These are phyloP conservation scores for Dorcus parallelipipedus DNA, from an alignment of 2,888 invertebrate species.

Conservation along the genomic window DNA sequence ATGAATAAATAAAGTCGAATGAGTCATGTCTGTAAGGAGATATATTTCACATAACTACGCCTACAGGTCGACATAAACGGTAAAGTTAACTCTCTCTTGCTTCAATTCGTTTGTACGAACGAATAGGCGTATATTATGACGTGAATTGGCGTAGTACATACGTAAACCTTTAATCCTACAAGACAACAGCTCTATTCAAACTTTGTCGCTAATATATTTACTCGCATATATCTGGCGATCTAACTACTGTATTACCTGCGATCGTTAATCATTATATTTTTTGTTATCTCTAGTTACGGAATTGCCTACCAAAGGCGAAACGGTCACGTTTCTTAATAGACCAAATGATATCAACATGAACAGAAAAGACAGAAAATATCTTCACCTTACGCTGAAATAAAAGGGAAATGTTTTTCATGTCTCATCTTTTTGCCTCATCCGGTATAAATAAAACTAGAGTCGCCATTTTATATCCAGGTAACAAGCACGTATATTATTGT, in stretches of 20 bases:
- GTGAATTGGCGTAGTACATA: not conserved
- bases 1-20: slow-evolving; percentile 5
- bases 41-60: slow-evolving; percentile 12
- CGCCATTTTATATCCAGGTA: too few relatives aligned
- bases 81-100: not conserved
- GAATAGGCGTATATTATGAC: not conserved
- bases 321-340: slow-evolving; percentile 37
- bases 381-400: too few relatives aligned
- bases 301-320: slow-evolving; percentile 37
- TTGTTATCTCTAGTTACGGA: slow-evolving; percentile 32
- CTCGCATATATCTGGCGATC: slow-evolving; percentile 37
- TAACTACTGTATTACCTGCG: slow-evolving; percentile 39
- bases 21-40: slow-evolving; percentile 11
- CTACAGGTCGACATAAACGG: slow-evolving; percentile 6
- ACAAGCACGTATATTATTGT: not conserved
- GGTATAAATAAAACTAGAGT: too few relatives aligned
- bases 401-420: too few relatives aligned
- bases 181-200: slow-evolving; percentile 43
- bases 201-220: slow-evolving; percentile 42
- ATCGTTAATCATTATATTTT: slow-evolving; percentile 36
- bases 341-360: slow-evolving; percentile 34
- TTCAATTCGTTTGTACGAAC: not conserved
- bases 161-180: slow-evolving; percentile 24
- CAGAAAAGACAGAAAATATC: not conserved
- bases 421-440: too few relatives aligned